Evolutionary conservation across 1,140 invertebrate genomes (phyloP), one percentile per base, ranked within the genome.

Genomic region (Saccostrea glomerata): DNA sequence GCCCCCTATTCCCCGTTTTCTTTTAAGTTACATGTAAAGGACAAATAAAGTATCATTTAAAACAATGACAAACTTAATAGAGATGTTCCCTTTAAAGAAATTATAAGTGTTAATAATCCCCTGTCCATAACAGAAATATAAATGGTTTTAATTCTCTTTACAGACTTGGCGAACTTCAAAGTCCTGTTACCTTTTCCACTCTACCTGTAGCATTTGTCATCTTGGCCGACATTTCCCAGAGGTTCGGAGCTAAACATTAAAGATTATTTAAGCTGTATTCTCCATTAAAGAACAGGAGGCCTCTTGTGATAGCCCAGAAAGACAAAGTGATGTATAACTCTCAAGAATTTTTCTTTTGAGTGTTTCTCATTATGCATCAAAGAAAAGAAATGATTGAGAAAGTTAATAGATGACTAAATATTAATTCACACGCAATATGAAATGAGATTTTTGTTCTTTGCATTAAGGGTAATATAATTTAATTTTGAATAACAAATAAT

Each of bases 171-270:
- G 25, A 25, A 77, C 70, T 30, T 77, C 70, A 77, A 77, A 77
- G 70, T 25, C 25, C 30, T 25, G 23, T 12, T 30, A 77, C 9
- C 70, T 25, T 77, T 77, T 30, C 70, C 70, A 77, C 70, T 30
- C 36, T 77, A 77, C 23, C 25, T 15, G 23, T 36, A 77, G 30
- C 70, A 77, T 77, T 77, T 77, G 70, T 77, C 70, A 77, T 77
- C 23, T 25, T 5, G 70, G 25, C 25, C 25, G 70, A 30, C 70
- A 25, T 30, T 77, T 77, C 23, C 25, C 70, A 77, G 15, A 30
- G 70, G 70, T 77, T 77, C 70, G 23, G 23, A 77, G 15, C 25
- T 77, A 77, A 77, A 77, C 23, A 30, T 77, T 77, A 25, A 77
- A 30, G 70, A 77, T 77, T 40, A 36, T 30, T 12, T 36, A 77